Conservation (phyloP, 2,888 invertebrate species). For the Falcaria lacertinaria region DNA sequence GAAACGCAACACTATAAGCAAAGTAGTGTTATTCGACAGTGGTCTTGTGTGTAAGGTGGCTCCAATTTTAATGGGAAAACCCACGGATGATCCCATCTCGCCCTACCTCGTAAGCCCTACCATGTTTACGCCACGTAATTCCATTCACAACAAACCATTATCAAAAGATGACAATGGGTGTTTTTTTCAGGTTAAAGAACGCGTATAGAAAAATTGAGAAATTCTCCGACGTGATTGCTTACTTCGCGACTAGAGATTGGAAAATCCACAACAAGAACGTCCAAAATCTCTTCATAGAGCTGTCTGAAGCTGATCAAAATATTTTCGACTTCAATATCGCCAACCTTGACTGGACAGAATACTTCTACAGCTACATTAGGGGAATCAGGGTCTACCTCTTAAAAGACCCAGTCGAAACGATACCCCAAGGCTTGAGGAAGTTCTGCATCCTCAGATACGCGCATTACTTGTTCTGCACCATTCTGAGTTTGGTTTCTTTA, state of each 20-base stretch:
- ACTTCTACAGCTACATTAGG: constrained; percentile 82
- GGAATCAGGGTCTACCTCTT: constrained; percentile 86
- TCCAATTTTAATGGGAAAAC: too few relatives aligned
- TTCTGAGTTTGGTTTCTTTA: constrained; percentile 28
- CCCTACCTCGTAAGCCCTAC: too few relatives aligned
- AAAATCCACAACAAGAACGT: constrained; percentile 82
- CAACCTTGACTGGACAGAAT: constrained; percentile 83
- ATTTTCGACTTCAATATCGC: constrained; percentile 84
- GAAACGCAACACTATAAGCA: too few relatives aligned
- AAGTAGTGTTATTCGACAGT: too few relatives aligned
- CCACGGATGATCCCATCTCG: too few relatives aligned
- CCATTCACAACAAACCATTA: too few relatives aligned
- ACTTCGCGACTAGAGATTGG: constrained; percentile 88
- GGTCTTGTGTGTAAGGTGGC: too few relatives aligned
- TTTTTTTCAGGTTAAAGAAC: constrained; percentile 83
- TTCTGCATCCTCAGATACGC: constrained; percentile 28
- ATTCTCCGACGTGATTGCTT: constrained; percentile 84
- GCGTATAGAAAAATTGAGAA: constrained; percentile 86
- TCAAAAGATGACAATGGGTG: too few relatives aligned
- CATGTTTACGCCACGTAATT: too few relatives aligned
- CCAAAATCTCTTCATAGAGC: constrained; percentile 69
- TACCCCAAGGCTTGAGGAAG: constrained; percentile 79
- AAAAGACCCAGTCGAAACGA: constrained; percentile 85
- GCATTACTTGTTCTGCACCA: constrained; percentile 36
- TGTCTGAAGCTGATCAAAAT: constrained; percentile 78